Evolutionary conservation across 2,113 vertebrate species (phyloP), one percentile per base, ranked within the genome.

Genomic region (Phaethon lepturus): DNA sequence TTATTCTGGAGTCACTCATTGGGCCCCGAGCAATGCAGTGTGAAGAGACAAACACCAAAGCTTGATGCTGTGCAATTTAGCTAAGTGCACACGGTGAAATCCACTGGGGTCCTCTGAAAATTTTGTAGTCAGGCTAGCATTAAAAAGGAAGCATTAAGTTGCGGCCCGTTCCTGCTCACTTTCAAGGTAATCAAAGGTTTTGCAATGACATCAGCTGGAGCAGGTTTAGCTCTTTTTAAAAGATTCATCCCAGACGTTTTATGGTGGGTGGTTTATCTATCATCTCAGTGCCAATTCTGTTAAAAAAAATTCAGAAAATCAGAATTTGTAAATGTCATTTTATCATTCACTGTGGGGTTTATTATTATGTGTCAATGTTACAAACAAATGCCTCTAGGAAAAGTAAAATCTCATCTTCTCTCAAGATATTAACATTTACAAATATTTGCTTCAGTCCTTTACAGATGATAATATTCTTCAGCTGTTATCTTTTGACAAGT

Each of bases 401-500:
- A 76, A 96, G 42, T 68, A 88, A 88, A 90, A 74, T 92, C 79
- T 90, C 35, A 71, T 91, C 42, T 93, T 94, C 89, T 86, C 28
- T 75, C 78, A 91, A 82, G 40, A 86, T 94, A 90, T 77, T 95
- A 96, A 93, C 25, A 83, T 96, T 89, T 96, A 91, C 28, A 95
- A 89, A 93, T 92, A 96, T 93, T 96, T 94, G 40, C 49, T 95
- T 96, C 62, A 38, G 55, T 60, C 52, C 38, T 66, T 95, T 90
- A 63, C 72, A 95, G 47, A 81, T 64, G 25, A 83, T 78, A 87
- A 76, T 78, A 79, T 86, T 88, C 24, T 74, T 91, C 47, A 77
- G 60, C 55, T 93, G 85, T 89, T 96, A 63, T 75, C 62, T 94
- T 89, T 71, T 87, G 71, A 79, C 76, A 55, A 92, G 49, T 78